Evolutionary conservation across 2,113 vertebrate genomes (phyloP).

Genomic region (Megatriorchis doriae): DNA sequence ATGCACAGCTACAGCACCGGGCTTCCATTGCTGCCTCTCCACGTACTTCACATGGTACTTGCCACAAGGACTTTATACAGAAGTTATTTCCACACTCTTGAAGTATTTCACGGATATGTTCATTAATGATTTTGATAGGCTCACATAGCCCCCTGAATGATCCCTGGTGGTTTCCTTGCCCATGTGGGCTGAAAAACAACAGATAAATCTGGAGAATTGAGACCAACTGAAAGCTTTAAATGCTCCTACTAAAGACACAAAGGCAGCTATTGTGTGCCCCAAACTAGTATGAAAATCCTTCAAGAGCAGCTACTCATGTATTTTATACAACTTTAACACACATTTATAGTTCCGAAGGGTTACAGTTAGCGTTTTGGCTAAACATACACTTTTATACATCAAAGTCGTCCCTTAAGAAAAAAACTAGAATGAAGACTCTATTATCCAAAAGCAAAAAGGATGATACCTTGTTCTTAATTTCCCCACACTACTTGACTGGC

Average conservation of each 20-base stretch:
- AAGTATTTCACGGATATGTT: not conserved
- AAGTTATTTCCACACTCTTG: not conserved
- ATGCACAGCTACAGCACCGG: accelerated
- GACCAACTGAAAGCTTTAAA: not conserved
- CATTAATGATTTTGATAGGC: not conserved
- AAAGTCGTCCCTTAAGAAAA: not conserved
- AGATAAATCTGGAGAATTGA: not conserved
- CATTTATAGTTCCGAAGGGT: not conserved
- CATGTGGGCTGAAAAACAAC: not conserved
- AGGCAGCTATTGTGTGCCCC: not conserved
- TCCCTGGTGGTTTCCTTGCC: too few relatives aligned
- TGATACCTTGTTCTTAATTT: not conserved
- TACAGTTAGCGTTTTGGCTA: not conserved
- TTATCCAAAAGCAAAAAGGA: not conserved
- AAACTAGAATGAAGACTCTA: not conserved
- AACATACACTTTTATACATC: not conserved
- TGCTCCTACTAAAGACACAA: not conserved
- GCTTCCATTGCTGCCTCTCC: not conserved
- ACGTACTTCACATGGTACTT: accelerated
- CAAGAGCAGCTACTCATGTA: not conserved
- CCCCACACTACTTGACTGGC: not conserved
- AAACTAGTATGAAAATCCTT: not conserved
- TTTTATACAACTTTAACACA: not conserved
- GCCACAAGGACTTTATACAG: not conserved
- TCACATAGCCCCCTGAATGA: not conserved